phyloP scores from a whole-genome alignment of 2,888 invertebrate species.

The Conomelus anceps region DNA sequence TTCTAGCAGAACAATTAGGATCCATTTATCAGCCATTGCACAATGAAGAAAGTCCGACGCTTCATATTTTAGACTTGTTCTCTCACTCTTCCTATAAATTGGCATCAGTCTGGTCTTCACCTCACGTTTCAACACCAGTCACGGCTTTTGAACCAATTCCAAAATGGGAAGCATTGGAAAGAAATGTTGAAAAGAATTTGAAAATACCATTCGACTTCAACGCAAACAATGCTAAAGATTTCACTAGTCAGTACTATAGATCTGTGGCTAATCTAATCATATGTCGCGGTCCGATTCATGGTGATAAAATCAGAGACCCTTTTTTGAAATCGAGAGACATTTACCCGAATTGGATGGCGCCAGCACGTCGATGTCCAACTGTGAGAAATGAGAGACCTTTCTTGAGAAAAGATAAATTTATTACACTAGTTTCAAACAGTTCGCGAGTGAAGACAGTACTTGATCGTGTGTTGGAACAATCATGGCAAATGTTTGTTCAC shows the following conservation, averaged over 20 bases:
- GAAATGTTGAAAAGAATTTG: constrained; percentile 35
- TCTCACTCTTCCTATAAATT: constrained; percentile 47
- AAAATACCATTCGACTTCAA: constrained; percentile 6
- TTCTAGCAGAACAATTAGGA: constrained; percentile 45
- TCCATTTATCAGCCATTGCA: constrained; percentile 44
- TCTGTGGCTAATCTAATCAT: constrained; percentile 16
- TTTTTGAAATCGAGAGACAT: constrained; percentile 27
- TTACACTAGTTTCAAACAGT: constrained; percentile 45
- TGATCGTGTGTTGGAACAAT: constrained; percentile 43
- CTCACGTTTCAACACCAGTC: constrained; percentile 39
- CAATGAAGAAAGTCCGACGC: constrained; percentile 14
- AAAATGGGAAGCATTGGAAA: constrained; percentile 42
- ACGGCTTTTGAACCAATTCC: constrained; percentile 40
- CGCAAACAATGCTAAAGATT: constrained; percentile 3
- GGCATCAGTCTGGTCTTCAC: constrained; percentile 43
- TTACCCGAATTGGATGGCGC: constrained; percentile 43
- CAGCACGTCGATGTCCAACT: constrained; percentile 39
- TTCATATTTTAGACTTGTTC: constrained; percentile 41
- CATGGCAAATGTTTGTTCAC: constrained; percentile 46
- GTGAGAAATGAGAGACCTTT: constrained; percentile 42
- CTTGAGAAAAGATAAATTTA: constrained; percentile 43
- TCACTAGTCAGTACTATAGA: background rate
- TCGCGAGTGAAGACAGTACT: constrained; percentile 42
- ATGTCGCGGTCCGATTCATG: constrained; percentile 20
- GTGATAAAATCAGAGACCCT: constrained; percentile 5